phyloP scores from a whole-genome alignment of 2,888 invertebrate species.

The Acanthoscelides obtectus region DNA sequence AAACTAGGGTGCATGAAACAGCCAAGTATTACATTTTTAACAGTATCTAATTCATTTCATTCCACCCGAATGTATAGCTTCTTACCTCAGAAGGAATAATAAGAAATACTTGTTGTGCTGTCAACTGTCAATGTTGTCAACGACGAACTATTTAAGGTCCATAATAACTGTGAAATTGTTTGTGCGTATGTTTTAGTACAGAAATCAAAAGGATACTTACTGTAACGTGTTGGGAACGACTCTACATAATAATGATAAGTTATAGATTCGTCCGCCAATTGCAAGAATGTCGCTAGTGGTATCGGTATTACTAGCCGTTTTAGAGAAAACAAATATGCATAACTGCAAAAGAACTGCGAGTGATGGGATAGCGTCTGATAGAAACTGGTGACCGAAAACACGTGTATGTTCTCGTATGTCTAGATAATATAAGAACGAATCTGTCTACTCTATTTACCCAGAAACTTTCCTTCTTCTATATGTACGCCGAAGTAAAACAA shows the following conservation, averaged over 20 bases:
- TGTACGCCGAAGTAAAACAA: background rate
- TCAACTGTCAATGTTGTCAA: background rate
- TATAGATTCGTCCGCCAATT: constrained; percentile 45
- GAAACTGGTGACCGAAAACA: background rate
- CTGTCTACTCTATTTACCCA: background rate
- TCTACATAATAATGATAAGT: constrained; percentile 43
- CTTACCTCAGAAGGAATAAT: too few relatives aligned
- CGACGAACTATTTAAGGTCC: constrained; percentile 33
- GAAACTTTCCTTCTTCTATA: background rate
- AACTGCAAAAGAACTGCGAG: constrained; percentile 14
- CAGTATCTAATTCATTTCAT: too few relatives aligned
- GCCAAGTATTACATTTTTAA: too few relatives aligned
- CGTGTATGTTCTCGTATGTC: background rate
- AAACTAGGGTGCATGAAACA: too few relatives aligned
- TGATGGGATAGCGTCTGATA: background rate
- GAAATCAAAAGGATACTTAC: constrained; percentile 46
- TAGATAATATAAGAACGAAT: background rate
- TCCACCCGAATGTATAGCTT: too few relatives aligned
- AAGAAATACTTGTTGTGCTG: too few relatives aligned
- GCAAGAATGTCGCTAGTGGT: constrained; percentile 44
- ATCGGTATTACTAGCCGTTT: constrained; percentile 47
- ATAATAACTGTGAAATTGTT: constrained; percentile 39
- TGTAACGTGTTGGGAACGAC: constrained; percentile 39
- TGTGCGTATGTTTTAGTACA: constrained; percentile 49
- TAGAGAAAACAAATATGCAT: constrained; percentile 46